phyloP scores from a whole-genome alignment of 2,797 vertebrate species.

The Syngnathus rostellatus region DNA sequence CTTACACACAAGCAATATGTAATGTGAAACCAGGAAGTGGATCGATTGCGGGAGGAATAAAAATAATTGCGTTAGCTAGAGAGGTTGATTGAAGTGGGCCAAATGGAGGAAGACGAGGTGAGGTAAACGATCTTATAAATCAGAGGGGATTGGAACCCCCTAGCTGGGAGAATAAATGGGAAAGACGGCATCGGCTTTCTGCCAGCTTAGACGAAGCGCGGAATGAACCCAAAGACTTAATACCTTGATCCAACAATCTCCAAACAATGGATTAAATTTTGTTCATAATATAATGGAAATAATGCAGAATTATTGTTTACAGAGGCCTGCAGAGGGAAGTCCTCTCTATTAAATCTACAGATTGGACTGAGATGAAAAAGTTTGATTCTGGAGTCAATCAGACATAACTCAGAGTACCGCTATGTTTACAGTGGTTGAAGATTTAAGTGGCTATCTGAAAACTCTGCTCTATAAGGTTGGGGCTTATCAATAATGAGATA shows the following conservation, averaged over 20 bases:
- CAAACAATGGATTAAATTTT: not conserved
- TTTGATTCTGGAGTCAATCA: not conserved
- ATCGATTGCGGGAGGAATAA: constrained; percentile 23
- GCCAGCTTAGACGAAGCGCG: constrained; percentile 12
- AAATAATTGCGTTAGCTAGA: constrained; percentile 39
- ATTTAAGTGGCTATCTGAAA: constrained; percentile 13
- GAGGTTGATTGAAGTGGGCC: constrained; percentile 39
- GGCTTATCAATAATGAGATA: constrained; percentile 21
- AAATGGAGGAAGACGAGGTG: constrained; percentile 19
- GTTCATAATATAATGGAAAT: not conserved
- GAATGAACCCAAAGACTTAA: constrained; percentile 23
- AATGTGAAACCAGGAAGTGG: constrained; percentile 16
- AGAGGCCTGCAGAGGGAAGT: not conserved
- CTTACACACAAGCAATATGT: not conserved
- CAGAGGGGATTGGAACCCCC: constrained; percentile 57
- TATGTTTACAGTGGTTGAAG: not conserved
- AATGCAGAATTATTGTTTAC: not conserved
- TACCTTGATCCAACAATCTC: not conserved
- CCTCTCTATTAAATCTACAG: not conserved
- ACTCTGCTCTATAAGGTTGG: constrained; percentile 9
- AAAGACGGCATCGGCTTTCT: constrained; percentile 30
- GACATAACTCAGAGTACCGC: not conserved
- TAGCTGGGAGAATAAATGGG: constrained; percentile 35
- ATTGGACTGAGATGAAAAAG: not conserved
- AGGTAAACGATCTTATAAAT: constrained; percentile 62